Evolutionary conservation across 30 jellyfish, hydroid and myxozoan genomes (phyloP).

Genomic region (Cassiopea xamachana): DNA sequence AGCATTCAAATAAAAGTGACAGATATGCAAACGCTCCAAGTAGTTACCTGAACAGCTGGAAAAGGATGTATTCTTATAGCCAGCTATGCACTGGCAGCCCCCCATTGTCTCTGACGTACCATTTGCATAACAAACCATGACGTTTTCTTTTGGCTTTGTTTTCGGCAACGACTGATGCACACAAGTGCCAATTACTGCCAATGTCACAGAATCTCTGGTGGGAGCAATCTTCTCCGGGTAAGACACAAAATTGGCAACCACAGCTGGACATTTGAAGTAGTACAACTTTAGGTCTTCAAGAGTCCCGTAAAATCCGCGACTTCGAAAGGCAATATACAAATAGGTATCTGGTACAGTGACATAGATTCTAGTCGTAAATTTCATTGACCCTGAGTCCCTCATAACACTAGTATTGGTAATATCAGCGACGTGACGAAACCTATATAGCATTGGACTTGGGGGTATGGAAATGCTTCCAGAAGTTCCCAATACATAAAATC

Average conservation of each 20-base stretch:
- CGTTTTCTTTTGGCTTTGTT: background rate
- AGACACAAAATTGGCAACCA: background rate
- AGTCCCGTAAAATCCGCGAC: background rate
- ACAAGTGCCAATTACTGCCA: background rate
- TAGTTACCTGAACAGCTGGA: constrained; percentile 1
- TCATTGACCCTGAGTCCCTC: background rate
- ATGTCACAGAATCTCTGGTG: background rate
- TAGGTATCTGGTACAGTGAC: background rate
- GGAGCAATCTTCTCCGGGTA: background rate
- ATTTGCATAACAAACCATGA: background rate
- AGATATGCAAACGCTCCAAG: too few species aligned
- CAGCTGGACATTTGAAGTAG: background rate
- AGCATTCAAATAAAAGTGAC: too few species aligned
- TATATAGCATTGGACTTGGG: background rate
- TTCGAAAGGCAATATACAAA: background rate
- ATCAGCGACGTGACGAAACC: background rate
- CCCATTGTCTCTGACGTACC: background rate
- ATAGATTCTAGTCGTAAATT: background rate
- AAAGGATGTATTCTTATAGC: background rate
- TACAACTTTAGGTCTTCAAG: background rate
- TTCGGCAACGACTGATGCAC: background rate
- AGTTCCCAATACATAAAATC: background rate
- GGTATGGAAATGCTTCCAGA: background rate
- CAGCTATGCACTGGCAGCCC: constrained; percentile 6
- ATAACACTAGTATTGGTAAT: background rate